Percentiles rank a stretch among this genome's conserved stretches.
Evolutionary conservation across 2,888 invertebrate species (phyloP).

Genomic region (Cosmia trapezina): DNA sequence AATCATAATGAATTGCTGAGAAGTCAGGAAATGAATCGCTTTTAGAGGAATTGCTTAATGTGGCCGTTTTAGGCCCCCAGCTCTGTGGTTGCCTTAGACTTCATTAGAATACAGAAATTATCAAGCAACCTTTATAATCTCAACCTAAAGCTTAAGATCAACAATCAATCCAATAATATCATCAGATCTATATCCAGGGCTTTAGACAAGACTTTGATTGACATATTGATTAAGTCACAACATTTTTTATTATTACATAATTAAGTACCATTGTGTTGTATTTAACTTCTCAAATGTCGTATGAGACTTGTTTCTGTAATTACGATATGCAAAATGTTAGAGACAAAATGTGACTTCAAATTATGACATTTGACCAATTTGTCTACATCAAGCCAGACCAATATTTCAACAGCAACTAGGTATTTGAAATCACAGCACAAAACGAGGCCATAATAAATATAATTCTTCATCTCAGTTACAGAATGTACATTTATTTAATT

Average conservation of each 20-base stretch:
- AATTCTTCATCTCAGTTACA: slow-evolving; percentile 44
- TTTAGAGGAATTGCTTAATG: too few species aligned
- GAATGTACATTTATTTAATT: slow-evolving; percentile 54
- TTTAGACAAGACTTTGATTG: neutral
- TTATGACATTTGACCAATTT: neutral
- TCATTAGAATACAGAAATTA: neutral
- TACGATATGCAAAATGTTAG: too few species aligned
- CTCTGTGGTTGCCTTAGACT: neutral
- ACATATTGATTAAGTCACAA: neutral
- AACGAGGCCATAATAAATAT: slow-evolving; percentile 13
- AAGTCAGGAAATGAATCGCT: too few species aligned
- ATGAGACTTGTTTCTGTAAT: too few species aligned
- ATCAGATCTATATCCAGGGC: neutral
- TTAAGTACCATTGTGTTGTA: neutral
- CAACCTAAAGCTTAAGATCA: too few species aligned
- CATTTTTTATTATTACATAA: neutral
- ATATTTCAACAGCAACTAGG: neutral
- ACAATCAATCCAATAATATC: neutral
- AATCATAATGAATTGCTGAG: too few species aligned
- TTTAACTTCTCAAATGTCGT: neutral
- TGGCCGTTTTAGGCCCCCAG: too few species aligned
- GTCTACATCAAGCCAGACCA: neutral
- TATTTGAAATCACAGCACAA: slow-evolving; percentile 4
- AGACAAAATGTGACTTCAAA: neutral
- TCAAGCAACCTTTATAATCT: neutral